These are phyloP conservation scores for Poecile atricapillus DNA, from an alignment of 2,113 vertebrate genomes.

Conservation along the genomic window DNA sequence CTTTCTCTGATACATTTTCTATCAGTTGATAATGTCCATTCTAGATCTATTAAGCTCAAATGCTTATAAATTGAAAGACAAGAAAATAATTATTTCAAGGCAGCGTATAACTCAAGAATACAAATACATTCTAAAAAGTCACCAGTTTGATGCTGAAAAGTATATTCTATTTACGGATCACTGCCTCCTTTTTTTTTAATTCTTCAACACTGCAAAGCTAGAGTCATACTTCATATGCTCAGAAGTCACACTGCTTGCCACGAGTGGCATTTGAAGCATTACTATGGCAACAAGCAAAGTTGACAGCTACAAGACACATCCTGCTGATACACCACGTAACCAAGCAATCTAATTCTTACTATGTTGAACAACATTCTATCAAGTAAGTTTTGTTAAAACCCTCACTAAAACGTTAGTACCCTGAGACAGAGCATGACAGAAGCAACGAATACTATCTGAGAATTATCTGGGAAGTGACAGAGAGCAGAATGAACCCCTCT, in stretches of 20 bases:
- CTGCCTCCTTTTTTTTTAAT: not conserved
- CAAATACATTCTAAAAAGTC: not conserved
- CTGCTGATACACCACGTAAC: not conserved
- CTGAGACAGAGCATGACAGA: not conserved
- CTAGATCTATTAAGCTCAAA: not conserved
- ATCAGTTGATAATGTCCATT: not conserved
- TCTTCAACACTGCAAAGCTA: not conserved
- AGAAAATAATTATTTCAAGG: not conserved
- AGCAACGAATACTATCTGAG: not conserved
- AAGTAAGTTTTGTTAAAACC: not conserved
- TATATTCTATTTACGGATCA: not conserved
- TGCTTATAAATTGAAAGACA: not conserved
- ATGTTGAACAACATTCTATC: not conserved
- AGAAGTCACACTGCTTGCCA: not conserved
- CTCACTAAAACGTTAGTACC: not conserved
- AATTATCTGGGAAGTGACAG: not conserved
- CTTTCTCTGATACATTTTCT: not conserved
- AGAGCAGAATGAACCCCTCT: accelerated
- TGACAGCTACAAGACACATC: not conserved
- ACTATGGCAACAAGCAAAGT: not conserved
- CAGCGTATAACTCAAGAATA: not conserved
- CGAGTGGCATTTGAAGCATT: not conserved
- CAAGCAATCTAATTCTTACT: not conserved
- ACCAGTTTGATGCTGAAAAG: not conserved
- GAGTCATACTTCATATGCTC: not conserved